Base-by-base conservation (phyloP, 2,113 vertebrate genomes). In the Leptocoma aspasia region DNA sequence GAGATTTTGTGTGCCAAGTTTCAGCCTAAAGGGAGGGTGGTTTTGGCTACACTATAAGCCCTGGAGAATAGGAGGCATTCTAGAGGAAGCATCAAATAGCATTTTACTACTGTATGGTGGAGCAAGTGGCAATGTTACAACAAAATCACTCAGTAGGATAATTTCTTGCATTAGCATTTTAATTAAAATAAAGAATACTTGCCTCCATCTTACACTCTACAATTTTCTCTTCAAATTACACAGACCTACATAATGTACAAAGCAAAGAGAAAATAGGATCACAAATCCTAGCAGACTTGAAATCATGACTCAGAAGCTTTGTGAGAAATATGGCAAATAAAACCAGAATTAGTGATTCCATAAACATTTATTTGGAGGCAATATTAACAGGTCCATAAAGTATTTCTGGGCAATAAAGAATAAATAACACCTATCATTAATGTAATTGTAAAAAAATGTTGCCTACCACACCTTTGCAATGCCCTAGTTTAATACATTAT, bases 101-200 rank as follows among this genome's bases (percentile, higher is more conserved):
- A 96, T 94, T 97, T 98, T 97, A 97, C 97, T 97, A 90, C 80
- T 90, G 45, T 75, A 94, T 92, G 92, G 95, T 94, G 96, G 86
- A 97, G 73, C 71, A 95, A 96, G 96, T 93, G 88, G 84, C 91
- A 96, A 59, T 83, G 87, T 93, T 96, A 95, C 89, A 97, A 96
- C 73, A 85, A 92, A 92, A 95, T 97, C 83, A 95, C 56, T 98
- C 97, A 97, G 84, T 89, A 86, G 76, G 92, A 95, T 95, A 89
- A 77, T 85, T 96, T 95, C 92, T 96, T 96, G 90, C 89, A 86
- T 78, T 97, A 97, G 73, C 88, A 96, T 97, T 97, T 97, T 97
- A 98, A 97, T 97, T 97, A 97, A 97, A 97, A 97, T 97, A 96
- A 97, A 97, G 95, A 92, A 94, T 93, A 89, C 49, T 93, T 86